phyloP scores from a whole-genome alignment of 2,797 vertebrate species.

The Carcharodon carcharias region DNA sequence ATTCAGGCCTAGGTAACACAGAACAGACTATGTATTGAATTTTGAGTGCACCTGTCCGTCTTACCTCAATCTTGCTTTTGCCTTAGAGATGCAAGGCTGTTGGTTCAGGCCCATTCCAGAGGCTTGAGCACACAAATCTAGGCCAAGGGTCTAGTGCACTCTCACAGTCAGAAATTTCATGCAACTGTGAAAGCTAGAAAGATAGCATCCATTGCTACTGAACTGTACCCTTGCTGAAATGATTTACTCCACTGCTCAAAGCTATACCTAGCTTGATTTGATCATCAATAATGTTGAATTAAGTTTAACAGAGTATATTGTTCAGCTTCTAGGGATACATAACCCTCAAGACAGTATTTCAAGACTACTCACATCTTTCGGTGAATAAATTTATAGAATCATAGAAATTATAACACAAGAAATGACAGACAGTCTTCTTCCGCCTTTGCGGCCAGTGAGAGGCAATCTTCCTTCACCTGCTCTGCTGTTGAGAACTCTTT shows the following conservation, averaged over 20 bases:
- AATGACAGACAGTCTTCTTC: not conserved
- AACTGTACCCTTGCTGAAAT: not conserved
- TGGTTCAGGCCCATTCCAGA: not conserved
- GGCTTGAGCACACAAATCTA: not conserved
- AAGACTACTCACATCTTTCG: not conserved
- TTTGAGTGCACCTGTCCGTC: too few species aligned
- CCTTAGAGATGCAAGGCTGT: not conserved
- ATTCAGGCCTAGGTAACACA: too few species aligned
- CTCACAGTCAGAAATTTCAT: not conserved
- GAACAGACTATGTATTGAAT: too few species aligned
- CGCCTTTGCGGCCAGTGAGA: not conserved
- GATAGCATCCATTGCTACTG: not conserved
- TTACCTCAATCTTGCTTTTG: too few species aligned
- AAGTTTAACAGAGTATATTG: not conserved
- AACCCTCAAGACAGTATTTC: not conserved
- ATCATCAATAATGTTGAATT: not conserved
- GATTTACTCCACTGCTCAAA: not conserved
- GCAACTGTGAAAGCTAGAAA: not conserved
- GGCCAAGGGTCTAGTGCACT: not conserved
- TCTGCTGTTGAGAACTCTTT: not conserved
- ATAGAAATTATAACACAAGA: not conserved
- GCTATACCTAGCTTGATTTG: not conserved
- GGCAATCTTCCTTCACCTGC: too few species aligned
- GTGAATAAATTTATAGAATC: not conserved
- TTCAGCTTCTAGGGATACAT: not conserved